These are phyloP conservation scores for Gadus macrocephalus DNA, from an alignment of 2,113 vertebrate genomes.

Conservation along the genomic window DNA sequence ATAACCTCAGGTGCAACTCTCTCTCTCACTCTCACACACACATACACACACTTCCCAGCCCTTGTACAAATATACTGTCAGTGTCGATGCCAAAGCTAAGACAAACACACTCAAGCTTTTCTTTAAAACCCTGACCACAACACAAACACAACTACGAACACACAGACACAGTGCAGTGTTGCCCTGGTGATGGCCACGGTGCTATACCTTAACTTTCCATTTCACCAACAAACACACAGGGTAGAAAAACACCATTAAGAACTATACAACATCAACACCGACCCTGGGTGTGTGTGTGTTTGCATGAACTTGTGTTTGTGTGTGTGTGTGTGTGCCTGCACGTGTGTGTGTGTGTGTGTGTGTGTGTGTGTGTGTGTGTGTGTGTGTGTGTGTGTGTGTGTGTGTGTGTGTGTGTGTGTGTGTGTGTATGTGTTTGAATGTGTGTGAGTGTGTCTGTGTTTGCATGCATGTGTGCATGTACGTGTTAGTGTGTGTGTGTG, in stretches of 20 bases:
- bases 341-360: no score
- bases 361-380: background rate
- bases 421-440: background rate
- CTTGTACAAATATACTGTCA: conserved; percentile 51
- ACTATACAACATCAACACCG: conserved; percentile 30
- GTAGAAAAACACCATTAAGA: conserved; percentile 52
- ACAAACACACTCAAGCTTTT: conserved; percentile 64
- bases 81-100: conserved; percentile 48
- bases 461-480: conserved; percentile 13
- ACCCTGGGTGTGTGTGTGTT: conserved; percentile 28
- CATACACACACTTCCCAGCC: conserved; percentile 45
- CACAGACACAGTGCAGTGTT: conserved; percentile 25
- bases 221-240: conserved; percentile 46
- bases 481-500: conserved; percentile 8
- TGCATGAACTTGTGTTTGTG: no score
- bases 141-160: conserved; percentile 28
- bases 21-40: conserved; percentile 16
- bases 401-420: no score
- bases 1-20: background rate
- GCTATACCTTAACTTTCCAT: conserved; percentile 68
- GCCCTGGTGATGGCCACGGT: conserved; percentile 22
- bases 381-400: conserved; percentile 17
- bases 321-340: conserved; percentile 6
- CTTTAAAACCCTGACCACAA: conserved; percentile 51
- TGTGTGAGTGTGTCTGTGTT: background rate